Base-by-base conservation (phyloP, 2,888 invertebrate genomes). In the Epistrophe grossulariae region DNA sequence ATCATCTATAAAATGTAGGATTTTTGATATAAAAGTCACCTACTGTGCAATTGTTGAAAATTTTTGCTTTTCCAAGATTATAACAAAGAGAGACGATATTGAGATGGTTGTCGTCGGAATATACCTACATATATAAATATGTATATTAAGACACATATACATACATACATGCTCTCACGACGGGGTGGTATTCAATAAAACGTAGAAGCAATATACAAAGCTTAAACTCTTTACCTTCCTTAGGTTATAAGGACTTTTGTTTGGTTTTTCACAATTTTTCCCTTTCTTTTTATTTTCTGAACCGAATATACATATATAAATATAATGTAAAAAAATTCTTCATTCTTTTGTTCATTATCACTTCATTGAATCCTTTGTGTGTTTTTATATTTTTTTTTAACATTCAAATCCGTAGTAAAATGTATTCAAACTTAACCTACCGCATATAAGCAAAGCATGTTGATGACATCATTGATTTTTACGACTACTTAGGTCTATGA, bases 41-140 rank as follows among this genome's bases (percentile, higher is more conserved):
- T 78, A 72, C 85, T 82, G 85, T 76, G 85, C 78, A n/a, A 74
- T 74, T 82, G 82, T 66, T 72, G 71, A 38, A n/a, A 40, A 24
- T 55, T 45, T 70, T 52, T 43, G 11, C 59, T 66, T 64, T 24
- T 31, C 31, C 59, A 43, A 40, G 43, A 71, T 60, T 45, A 70
- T 84, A 57, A 59, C 76, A 66, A 52, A 48, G 31, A 62, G 5
- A 38, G 55, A 60, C 52, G 57, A 68, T 64, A 81, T 71, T 59
- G 70, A 85, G 70, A 52, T 17, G 45, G 73, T 77, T 35, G 57
- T 62, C 48, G 28, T 31, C 8, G 70, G 60, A 52, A 71, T 2
- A 35, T 15, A 73, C 17, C 60, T 15, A 57, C n/a, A 45, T 35
- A 35, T 19, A 45, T 1, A 40, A 4, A 13, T 13, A 4, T 4